Base-by-base conservation (phyloP, 2,888 invertebrate genomes). In the Phengaris alcon region DNA sequence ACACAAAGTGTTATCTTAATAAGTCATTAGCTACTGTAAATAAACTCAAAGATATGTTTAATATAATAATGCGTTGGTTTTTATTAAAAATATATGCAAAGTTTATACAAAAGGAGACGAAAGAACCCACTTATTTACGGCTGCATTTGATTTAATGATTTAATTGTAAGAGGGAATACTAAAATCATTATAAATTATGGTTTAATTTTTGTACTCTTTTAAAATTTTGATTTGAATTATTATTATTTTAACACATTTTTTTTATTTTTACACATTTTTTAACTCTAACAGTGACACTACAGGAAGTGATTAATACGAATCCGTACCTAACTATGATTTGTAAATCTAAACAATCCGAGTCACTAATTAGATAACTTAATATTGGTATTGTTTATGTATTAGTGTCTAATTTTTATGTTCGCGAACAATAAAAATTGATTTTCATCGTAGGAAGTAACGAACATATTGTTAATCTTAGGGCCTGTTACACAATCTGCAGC, bases 11-110 rank as follows among this genome's bases (percentile, higher is more conserved):
- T 52, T 70, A 70, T 48, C 51, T 15, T 15, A 51, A 70, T 48
- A 70, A 70, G 46, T 48, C 48, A 70, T 70, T 70, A 15, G 70
- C 48, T 70, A 70, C 70, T 51, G 70, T 70, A 70, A 51, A 70
- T 70, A 52, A 22, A 48, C 3, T 48, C 70, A 10, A 35, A 35
- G 64, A 64, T 64, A 64, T 35, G 3, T 64, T 35, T 15, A 64
- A 64, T 64, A 64, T 44, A 12, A 64, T 35, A 35, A 64, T 64
- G 10, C 6, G 13, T 15, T 64, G 64, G 64, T 44, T 64, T 64
- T 35, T 64, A 64, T 64, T 35, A 64, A 59, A 35, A 64, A 64
- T 64, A 3, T 64, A 64, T 64, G 64, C 64, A 64, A 64, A 59
- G 59, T 59, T 9, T 59, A 59, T 59, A 59, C 59, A 59, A 64